phyloP scores from a whole-genome alignment of 2,888 invertebrate species.

The Folsomia candida region DNA sequence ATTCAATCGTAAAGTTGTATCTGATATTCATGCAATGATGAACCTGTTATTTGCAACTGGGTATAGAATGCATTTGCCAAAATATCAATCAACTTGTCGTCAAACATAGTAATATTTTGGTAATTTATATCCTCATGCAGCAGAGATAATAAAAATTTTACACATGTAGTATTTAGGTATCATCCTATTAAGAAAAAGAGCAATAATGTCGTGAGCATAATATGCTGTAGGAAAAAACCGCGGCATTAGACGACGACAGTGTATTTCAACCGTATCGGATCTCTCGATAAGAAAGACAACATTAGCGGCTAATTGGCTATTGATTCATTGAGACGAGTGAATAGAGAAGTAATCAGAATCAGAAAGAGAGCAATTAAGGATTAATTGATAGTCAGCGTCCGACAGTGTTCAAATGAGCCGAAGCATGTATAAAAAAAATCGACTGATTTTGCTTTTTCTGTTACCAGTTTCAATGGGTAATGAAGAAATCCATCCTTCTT shows the following conservation, averaged over 20 bases:
- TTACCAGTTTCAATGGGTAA: background rate
- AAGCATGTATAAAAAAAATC: constrained; percentile 7
- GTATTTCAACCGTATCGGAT: constrained; percentile 5
- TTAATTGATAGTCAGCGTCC: constrained; percentile 38
- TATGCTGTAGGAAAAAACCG: background rate
- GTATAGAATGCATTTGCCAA: too few relatives aligned
- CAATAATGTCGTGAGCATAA: background rate
- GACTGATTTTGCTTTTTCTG: background rate
- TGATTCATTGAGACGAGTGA: constrained; percentile 37
- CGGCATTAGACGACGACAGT: background rate
- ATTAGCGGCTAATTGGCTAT: constrained; percentile 40
- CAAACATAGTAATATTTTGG: too few relatives aligned
- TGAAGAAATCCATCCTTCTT: too few relatives aligned
- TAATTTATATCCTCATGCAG: too few relatives aligned
- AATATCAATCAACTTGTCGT: too few relatives aligned
- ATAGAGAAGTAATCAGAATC: constrained; percentile 35
- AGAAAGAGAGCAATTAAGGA: constrained; percentile 43
- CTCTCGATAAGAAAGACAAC: constrained; percentile 16
- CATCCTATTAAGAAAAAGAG: too few relatives aligned
- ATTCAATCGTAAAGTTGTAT: background rate
- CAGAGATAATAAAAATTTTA: too few relatives aligned
- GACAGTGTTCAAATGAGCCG: constrained; percentile 17
- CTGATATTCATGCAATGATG: background rate
- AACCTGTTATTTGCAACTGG: too few relatives aligned
- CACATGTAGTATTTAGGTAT: too few relatives aligned